A percentile compares a stretch with the other conserved stretches of the same genome.
These are phyloP conservation scores for Atrichornis clamosus DNA, from an alignment of 2,113 vertebrate species.

Conservation along the genomic window DNA sequence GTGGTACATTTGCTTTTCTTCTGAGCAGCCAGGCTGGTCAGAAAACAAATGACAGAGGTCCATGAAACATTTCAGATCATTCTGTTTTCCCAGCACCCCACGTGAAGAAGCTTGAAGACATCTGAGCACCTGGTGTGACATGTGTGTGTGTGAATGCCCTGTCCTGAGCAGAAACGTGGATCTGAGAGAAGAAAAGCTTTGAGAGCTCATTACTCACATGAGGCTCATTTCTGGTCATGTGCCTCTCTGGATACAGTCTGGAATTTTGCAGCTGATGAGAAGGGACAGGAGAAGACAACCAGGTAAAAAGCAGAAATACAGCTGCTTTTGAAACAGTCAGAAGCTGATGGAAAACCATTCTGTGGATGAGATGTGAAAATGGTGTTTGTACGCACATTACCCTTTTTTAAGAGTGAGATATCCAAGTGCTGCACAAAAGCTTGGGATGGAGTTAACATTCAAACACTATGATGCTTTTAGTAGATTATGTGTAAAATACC, in stretches of 20 bases:
- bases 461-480: background rate
- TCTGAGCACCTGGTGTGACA: background rate
- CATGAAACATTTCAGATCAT: background rate
- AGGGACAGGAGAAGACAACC: background rate
- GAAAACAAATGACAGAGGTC: background rate
- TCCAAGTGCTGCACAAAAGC: background rate
- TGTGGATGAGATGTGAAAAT: background rate
- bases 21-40: background rate
- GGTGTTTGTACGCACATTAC: background rate
- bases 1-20: background rate
- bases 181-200: background rate
- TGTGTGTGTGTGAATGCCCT: background rate
- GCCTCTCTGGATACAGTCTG: background rate
- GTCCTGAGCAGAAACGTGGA: background rate
- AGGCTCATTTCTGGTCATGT: background rate
- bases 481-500: background rate
- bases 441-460: background rate
- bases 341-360: background rate
- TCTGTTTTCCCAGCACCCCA: background rate
- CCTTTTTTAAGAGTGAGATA: background rate
- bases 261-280: background rate
- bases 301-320: background rate
- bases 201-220: fast-evolving
- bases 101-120: background rate
- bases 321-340: background rate